Base-by-base conservation (phyloP, 64 coral and sea anemone genomes). In the Montipora capricornis region DNA sequence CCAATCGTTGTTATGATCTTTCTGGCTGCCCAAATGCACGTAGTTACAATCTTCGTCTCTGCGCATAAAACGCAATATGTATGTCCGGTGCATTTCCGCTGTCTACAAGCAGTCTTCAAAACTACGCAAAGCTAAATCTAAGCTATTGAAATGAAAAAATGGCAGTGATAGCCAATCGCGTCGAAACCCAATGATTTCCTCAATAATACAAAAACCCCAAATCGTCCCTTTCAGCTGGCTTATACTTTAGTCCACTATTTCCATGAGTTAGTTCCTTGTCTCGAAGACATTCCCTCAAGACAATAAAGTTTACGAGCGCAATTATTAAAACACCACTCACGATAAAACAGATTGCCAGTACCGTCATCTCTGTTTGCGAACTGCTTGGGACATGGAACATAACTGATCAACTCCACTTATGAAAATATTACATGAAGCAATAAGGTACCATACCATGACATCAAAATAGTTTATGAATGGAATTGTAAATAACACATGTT, bases 131-230 rank as follows among this genome's bases (percentile, higher is more conserved):
- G 37, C 37, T 37, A 37, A 37, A 37, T 37, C 37, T 37, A 37
- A 37, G 37, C 37, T 37, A 37, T 37, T 37, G 37, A 37, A 37
- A 37, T 37, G 37, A 37, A 37, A 37, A 37, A 37, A 37, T 37
- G 37, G 37, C 37, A 37, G 37, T 37, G 37, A 37, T 37, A 37
- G 37, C 37, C 37, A 37, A 37, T 37, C 2, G 37, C 37, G 37
- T 37, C 37, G 37, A 37, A 37, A 37, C 37, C 37, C 37, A 37
- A 37, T 37, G 37, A 37, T 37, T 49, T 48, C 37, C 15, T 86
- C 66, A 86, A 44, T 86, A 86, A 22, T 86, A 86, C 19, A 71
- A 70, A 73, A 71, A 64, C 9, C 82, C 82, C 62, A 48, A 17
- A 12, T 20, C 17, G 19, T 86, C 82, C 13, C n/a, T 15, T 51